These are phyloP conservation scores for Yponomeuta sedellus DNA, from an alignment of 2,888 invertebrate genomes.

Conservation along the genomic window DNA sequence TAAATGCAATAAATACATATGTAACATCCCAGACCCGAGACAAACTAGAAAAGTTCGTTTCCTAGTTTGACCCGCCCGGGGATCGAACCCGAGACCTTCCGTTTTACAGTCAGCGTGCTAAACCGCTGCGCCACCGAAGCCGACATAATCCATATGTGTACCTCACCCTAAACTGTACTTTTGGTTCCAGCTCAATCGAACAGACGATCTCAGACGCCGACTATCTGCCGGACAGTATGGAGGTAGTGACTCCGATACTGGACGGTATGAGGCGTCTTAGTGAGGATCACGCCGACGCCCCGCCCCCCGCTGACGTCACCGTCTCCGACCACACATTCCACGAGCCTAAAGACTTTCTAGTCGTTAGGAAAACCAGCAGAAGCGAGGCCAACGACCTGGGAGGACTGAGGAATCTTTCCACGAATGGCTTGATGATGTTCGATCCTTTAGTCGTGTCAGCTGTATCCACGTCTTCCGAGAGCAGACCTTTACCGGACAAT, in stretches of 20 bases:
- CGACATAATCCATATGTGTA: no score
- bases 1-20: no score
- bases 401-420: slow-evolving; percentile 62
- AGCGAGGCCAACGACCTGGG: slow-evolving; percentile 53
- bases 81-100: no score
- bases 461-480: slow-evolving; percentile 38
- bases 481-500: slow-evolving; percentile 59
- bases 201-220: slow-evolving; percentile 59
- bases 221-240: slow-evolving; percentile 67
- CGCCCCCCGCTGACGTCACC: slow-evolving; percentile 27
- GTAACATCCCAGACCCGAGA: no score
- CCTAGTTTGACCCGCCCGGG: no score
- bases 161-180: neutral
- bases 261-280: slow-evolving; percentile 59
- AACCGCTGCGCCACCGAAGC: no score
- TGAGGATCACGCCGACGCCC: slow-evolving; percentile 38
- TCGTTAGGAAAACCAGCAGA: slow-evolving; percentile 52
- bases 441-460: slow-evolving; percentile 68
- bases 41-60: no score
- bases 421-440: slow-evolving; percentile 69
- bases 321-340: slow-evolving; percentile 45
- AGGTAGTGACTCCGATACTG: slow-evolving; percentile 67
- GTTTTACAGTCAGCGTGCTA: no score
- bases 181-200: slow-evolving; percentile 50
- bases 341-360: slow-evolving; percentile 34